Percentiles rank a stretch among this genome's conserved stretches.
phyloP scores from a whole-genome alignment of 2,113 vertebrate genomes.

The Boleophthalmus pectinirostris region DNA sequence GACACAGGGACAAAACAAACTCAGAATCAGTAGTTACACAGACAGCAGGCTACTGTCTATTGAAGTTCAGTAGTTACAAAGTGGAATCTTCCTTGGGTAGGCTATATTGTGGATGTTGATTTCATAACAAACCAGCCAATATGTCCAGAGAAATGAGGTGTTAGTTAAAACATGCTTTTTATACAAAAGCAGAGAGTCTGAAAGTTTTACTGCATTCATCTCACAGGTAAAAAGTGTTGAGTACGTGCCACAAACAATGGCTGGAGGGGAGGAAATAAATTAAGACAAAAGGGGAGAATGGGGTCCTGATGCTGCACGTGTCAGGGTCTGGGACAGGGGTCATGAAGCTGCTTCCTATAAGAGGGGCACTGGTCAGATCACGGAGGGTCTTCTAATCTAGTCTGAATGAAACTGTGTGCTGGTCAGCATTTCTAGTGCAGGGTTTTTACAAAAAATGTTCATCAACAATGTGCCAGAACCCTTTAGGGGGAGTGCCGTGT shows the following conservation, averaged over 20 bases:
- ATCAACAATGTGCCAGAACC: slow-evolving; percentile 56
- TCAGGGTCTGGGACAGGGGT: slow-evolving; percentile 26
- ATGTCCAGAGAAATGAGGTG: slow-evolving; percentile 50
- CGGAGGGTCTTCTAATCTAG: slow-evolving; percentile 8
- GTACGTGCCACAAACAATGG: slow-evolving; percentile 53
- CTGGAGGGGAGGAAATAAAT: slow-evolving; percentile 72
- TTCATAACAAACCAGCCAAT: slow-evolving; percentile 46
- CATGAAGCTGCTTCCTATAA: slow-evolving; percentile 28
- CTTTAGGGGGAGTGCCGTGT: slow-evolving; percentile 31
- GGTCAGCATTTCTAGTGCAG: slow-evolving; percentile 38
- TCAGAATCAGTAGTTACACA: slow-evolving; percentile 71
- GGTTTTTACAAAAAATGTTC: slow-evolving; percentile 40
- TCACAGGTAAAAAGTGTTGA: slow-evolving; percentile 64
- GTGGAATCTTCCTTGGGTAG: slow-evolving; percentile 34
- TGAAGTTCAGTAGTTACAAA: slow-evolving; percentile 73
- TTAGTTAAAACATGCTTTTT: slow-evolving; percentile 59
- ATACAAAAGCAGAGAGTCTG: slow-evolving; percentile 54
- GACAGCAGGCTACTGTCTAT: slow-evolving; percentile 43
- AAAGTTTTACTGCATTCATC: slow-evolving; percentile 66
- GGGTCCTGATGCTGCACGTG: slow-evolving; percentile 32
- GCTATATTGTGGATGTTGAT: slow-evolving; percentile 51
- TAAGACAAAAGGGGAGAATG: slow-evolving; percentile 49
- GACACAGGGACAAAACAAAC: slow-evolving; percentile 33
- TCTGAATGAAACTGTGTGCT: slow-evolving; percentile 13
- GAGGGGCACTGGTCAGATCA: slow-evolving; percentile 12